Conservation (phyloP, 2,113 vertebrate genomes). For the Vulpes ferrilata region DNA sequence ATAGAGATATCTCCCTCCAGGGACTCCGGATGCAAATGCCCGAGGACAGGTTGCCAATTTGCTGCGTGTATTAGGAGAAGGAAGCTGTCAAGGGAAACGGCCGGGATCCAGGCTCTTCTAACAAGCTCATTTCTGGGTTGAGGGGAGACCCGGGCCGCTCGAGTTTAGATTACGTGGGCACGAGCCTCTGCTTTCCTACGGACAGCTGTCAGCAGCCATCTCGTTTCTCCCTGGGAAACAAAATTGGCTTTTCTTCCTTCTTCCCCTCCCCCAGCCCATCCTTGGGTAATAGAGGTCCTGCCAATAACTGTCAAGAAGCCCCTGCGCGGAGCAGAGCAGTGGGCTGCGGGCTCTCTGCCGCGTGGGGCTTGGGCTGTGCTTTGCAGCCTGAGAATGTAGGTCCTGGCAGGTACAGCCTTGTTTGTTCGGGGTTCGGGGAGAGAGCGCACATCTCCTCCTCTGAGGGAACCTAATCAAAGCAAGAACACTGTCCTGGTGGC, state of each 20-base stretch:
- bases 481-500: background rate
- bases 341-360: background rate
- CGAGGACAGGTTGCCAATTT: constrained; percentile 95
- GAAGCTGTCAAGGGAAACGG: constrained; percentile 91
- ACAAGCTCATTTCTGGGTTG: constrained; percentile 95
- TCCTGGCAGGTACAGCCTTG: background rate
- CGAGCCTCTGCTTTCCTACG: constrained; percentile 86
- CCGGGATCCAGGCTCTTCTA: constrained; percentile 92
- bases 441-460: background rate
- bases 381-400: background rate
- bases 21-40: constrained; percentile 96
- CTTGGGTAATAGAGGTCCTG: constrained; percentile 84
- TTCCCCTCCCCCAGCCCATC: constrained; percentile 54
- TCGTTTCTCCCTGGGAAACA: constrained; percentile 84
- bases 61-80: constrained; percentile 89
- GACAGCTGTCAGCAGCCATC: constrained; percentile 90
- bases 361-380: background rate
- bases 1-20: constrained; percentile 94
- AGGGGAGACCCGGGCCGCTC: constrained; percentile 89
- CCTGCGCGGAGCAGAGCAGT: accelerated
- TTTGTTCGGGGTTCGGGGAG: background rate
- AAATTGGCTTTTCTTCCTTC: constrained; percentile 78
- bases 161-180: constrained; percentile 91
- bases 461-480: background rate
- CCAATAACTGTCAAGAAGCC: constrained; percentile 87